Evolutionary conservation across 2,797 vertebrate species (phyloP).

Genomic region (Sebastolobus altivelis): DNA sequence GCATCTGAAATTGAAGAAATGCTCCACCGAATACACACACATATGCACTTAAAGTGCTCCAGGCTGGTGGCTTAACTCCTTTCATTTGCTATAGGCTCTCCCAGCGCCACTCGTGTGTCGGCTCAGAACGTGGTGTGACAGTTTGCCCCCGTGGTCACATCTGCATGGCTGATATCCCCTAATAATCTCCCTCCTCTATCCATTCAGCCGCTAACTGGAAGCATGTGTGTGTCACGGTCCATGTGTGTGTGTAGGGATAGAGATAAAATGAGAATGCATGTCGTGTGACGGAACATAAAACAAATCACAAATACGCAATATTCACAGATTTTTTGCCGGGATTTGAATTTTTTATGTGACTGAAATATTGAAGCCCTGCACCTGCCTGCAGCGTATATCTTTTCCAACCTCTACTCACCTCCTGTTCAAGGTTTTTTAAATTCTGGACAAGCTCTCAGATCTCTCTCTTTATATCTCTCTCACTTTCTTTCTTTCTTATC

Average conservation of each 20-base stretch:
- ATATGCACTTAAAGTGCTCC: slow-evolving; percentile 37
- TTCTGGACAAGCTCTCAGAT: slow-evolving; percentile 62
- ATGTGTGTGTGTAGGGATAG: not conserved
- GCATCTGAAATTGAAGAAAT: slow-evolving; percentile 32
- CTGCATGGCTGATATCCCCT: slow-evolving; percentile 59
- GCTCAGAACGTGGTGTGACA: slow-evolving; percentile 57
- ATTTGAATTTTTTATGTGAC: slow-evolving; percentile 66
- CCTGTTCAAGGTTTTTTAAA: slow-evolving; percentile 46
- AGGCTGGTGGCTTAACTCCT: slow-evolving; percentile 58
- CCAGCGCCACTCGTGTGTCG: slow-evolving; percentile 35
- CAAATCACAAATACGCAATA: slow-evolving; percentile 59
- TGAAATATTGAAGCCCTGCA: slow-evolving; percentile 71
- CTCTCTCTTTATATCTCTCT: slow-evolving; percentile 48
- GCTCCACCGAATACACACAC: slow-evolving; percentile 1
- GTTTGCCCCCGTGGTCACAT: slow-evolving; percentile 55
- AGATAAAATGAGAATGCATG: slow-evolving; percentile 27
- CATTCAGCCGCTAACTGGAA: slow-evolving; percentile 49
- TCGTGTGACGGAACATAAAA: slow-evolving; percentile 41
- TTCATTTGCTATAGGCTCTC: slow-evolving; percentile 51
- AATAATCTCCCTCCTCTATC: slow-evolving; percentile 61
- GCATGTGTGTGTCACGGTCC: slow-evolving; percentile 28
- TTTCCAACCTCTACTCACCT: slow-evolving; percentile 47
- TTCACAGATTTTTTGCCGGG: slow-evolving; percentile 61
- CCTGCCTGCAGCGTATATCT: slow-evolving; percentile 62
- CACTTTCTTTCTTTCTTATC: slow-evolving; percentile 53